phyloP scores from a whole-genome alignment of 2,888 invertebrate genomes.

The Ischnura elegans region DNA sequence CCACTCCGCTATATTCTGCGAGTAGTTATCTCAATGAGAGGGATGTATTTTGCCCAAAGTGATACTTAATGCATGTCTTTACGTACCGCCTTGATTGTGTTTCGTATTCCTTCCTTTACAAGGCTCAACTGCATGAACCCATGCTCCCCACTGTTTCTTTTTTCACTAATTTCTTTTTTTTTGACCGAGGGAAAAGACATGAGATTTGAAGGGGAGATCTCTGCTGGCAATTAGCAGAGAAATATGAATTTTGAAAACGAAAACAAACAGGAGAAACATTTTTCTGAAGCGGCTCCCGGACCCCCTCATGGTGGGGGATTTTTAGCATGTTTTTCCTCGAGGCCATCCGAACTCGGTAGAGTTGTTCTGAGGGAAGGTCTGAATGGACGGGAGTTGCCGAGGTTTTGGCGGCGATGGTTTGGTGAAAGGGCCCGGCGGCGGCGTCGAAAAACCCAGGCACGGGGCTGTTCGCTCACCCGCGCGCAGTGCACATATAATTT shows the following conservation, averaged over 20 bases:
- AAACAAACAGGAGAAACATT: constrained; percentile 15
- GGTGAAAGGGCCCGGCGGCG: not conserved
- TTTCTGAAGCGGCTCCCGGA: not conserved
- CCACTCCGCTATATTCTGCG: no score
- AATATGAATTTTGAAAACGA: constrained; percentile 43
- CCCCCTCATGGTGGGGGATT: not conserved
- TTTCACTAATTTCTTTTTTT: no score
- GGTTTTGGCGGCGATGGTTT: not conserved
- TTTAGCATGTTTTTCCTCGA: not conserved
- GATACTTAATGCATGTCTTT: not conserved
- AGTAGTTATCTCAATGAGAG: not conserved
- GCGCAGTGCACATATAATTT: no score
- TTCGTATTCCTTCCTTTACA: not conserved
- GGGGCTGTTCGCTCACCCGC: not conserved
- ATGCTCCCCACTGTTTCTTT: not conserved
- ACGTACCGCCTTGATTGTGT: not conserved
- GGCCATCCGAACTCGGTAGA: not conserved
- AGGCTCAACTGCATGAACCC: not conserved
- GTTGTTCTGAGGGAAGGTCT: not conserved
- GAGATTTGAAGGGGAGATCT: not conserved
- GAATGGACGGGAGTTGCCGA: not conserved
- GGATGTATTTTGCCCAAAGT: not conserved
- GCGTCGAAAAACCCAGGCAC: not conserved
- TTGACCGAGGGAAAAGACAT: not conserved
- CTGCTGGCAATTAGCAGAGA: constrained; percentile 12